Evolutionary conservation across 2,888 invertebrate genomes (phyloP).

Genomic region (Argyra leucocephala): DNA sequence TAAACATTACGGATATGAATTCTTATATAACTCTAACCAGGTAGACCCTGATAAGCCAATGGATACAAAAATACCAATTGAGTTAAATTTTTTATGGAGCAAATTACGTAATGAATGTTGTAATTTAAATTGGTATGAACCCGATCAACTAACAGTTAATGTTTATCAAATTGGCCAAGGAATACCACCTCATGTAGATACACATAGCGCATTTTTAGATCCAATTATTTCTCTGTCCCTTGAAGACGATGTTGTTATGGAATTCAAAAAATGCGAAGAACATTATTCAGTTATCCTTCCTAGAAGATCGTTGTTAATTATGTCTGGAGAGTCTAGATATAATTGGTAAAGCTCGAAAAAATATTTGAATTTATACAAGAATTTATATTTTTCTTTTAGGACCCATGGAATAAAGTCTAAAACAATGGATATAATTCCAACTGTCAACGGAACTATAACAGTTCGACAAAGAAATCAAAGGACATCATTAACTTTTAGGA

Average conservation of each 20-base stretch:
- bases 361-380: background rate
- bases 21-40: slow-evolving; percentile 77
- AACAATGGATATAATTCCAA: slow-evolving; percentile 63
- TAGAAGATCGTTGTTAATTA: slow-evolving; percentile 62
- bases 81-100: slow-evolving; percentile 57
- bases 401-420: slow-evolving; percentile 80
- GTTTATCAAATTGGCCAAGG: slow-evolving; percentile 77
- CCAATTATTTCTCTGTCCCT: slow-evolving; percentile 81
- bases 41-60: slow-evolving; percentile 65
- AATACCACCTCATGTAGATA: slow-evolving; percentile 93
- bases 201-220: slow-evolving; percentile 86
- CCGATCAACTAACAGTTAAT: slow-evolving; percentile 80
- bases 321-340: slow-evolving; percentile 71
- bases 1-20: slow-evolving; percentile 86
- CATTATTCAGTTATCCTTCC: slow-evolving; percentile 58
- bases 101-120: slow-evolving; percentile 43
- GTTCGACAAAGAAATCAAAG: slow-evolving; percentile 49
- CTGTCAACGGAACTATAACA: slow-evolving; percentile 46
- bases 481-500: slow-evolving; percentile 81
- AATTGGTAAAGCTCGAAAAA: slow-evolving; percentile 49
- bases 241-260: slow-evolving; percentile 72
- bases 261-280: slow-evolving; percentile 61
- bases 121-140: slow-evolving; percentile 43
- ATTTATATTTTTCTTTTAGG: background rate
- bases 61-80: slow-evolving; percentile 56